A percentile compares a stretch with the other conserved stretches of the same genome.
Evolutionary conservation across 92 coral and sea anemone genomes (phyloP).

Genomic region (Meandrina meandrites): DNA sequence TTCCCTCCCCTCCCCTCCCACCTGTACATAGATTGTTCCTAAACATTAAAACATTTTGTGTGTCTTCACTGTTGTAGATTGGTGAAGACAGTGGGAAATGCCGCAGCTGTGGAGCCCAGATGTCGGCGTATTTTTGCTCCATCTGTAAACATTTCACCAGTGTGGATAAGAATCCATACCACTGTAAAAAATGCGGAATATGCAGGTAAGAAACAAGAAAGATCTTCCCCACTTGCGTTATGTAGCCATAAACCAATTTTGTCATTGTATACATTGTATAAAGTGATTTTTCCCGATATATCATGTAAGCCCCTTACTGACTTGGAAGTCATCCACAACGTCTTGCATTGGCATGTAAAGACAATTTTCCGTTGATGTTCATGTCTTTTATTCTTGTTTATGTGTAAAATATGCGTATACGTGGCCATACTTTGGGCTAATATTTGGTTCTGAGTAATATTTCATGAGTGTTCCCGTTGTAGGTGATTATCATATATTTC

Average conservation of each 20-base stretch:
- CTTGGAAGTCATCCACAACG: neutral
- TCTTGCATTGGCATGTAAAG: neutral
- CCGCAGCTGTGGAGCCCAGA: constrained; percentile 32
- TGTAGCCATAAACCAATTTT: neutral
- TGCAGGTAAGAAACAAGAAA: constrained; percentile 60
- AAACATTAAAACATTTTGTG: neutral
- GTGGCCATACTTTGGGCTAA: too few relatives aligned
- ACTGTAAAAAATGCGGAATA: constrained; percentile 80
- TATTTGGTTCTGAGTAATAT: neutral
- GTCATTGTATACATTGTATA: neutral
- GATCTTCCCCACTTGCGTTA: neutral
- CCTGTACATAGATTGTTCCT: too few relatives aligned
- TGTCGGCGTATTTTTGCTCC: constrained; percentile 79
- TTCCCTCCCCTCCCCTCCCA: too few relatives aligned
- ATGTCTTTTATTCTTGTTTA: too few relatives aligned
- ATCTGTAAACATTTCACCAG: constrained; percentile 85
- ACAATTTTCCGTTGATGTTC: neutral
- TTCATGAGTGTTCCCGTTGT: neutral
- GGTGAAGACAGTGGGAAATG: constrained; percentile 28
- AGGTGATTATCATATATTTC: neutral
- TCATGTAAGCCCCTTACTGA: too few relatives aligned
- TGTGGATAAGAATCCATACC: constrained; percentile 71
- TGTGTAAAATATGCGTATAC: too few relatives aligned
- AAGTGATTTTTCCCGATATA: too few relatives aligned
- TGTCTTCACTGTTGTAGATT: neutral